Conservation (phyloP, 2,113 vertebrate species). For the Calyptomena viridis region DNA sequence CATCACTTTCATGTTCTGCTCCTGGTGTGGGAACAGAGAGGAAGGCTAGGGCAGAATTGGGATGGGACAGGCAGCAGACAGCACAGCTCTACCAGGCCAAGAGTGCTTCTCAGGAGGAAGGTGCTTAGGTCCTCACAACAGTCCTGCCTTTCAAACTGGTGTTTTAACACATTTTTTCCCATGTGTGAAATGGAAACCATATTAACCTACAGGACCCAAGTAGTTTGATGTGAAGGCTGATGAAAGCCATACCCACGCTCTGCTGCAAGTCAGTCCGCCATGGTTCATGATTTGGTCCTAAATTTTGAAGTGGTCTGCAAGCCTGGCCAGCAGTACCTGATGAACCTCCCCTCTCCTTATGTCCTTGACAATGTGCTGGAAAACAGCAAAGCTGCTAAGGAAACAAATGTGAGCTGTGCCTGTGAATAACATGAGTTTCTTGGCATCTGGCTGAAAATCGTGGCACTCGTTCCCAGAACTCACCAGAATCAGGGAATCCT, state of each 20-base stretch:
- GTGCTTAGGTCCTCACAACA: neutral
- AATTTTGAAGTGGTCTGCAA: neutral
- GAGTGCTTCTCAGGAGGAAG: neutral
- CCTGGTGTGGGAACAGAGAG: neutral
- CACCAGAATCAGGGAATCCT: neutral
- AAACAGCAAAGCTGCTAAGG: neutral
- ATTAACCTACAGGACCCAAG: neutral
- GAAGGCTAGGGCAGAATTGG: neutral
- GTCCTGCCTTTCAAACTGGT: neutral
- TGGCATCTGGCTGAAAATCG: neutral
- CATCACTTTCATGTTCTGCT: neutral
- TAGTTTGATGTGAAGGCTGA: neutral
- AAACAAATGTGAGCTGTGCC: neutral
- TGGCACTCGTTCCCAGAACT: neutral
- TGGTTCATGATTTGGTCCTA: neutral
- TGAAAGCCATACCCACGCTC: neutral
- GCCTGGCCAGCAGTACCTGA: neutral
- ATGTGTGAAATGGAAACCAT: neutral
- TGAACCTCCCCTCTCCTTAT: neutral
- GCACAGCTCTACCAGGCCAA: neutral
- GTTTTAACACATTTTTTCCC: neutral
- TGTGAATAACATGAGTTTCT: neutral
- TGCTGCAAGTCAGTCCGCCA: neutral
- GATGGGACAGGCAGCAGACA: rapidly evolving
- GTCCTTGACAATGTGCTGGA: neutral